Base-by-base conservation (phyloP, 2,797 vertebrate species). In the Cyclopterus lumpus region DNA sequence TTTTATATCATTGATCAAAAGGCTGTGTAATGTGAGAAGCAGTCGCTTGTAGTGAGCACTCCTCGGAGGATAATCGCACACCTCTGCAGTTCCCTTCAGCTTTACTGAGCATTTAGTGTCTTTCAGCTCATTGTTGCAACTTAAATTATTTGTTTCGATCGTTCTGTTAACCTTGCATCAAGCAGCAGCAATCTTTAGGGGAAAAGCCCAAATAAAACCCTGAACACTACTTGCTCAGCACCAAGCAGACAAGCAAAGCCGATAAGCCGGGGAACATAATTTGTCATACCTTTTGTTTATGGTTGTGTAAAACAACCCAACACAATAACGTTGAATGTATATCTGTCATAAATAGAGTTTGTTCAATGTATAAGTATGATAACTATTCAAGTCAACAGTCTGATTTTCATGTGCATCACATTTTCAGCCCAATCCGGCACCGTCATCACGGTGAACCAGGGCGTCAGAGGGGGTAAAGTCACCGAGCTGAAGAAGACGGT, bases 361-460 rank as follows among this genome's bases (percentile, higher is more conserved):
- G 63, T 24, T 36, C 36, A 36, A 66, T n/a, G 48, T 18, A 6
- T 18, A 20, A 46, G 44, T 46, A 46, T 20, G 16, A 24, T 51
- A 51, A 51, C n/a, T 24, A 12, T 12, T 51, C 8, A 22, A 51
- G 30, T 58, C 30, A 1, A 32, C 32, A 3, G 4, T 69, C 30
- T 65, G 16, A 51, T 67, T 75, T 38, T 36, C 3, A 15, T 16
- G 11, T 11, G 1, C 46, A 0, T 62, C 44, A 6, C 14, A n/a
- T 75, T 62, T 89, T 32, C 80, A 98, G 98, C 97, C 77, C 94
- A 95, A 85, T 99, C 97, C 92, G 97, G 96, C 92, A 96, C 95
- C 32, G 91, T 99, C 81, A 95, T 99, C 90, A 99, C 98, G 0
- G 95, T 95, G 87, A 98, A 99, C 93, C 96, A 99, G 88, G 97